Evolutionary conservation across 2,797 vertebrate species (phyloP), one percentile per base, ranked within the genome.

Genomic region (Sebastes alutus): DNA sequence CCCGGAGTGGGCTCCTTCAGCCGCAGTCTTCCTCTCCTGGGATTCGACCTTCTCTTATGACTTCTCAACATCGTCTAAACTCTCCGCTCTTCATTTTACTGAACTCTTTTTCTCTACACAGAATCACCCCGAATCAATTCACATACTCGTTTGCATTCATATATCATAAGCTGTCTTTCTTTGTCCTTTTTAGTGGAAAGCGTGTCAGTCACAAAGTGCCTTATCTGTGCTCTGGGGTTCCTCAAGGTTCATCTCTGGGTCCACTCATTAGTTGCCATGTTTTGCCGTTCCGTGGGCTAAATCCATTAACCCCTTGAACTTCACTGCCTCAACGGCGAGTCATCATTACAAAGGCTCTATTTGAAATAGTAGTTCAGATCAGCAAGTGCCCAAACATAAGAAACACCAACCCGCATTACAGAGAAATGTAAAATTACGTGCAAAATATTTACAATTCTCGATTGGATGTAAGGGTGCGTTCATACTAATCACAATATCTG

Each of bases 21-120:
- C 75, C 64, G 3, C 54, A 79, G 70, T 72, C 72, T 79, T 87
- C 73, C 87, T 87, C 77, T 83, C 61, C 59, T 58, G 66, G 46
- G 67, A 46, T 85, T 85, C 81, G 84, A 90, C 84, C 84, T 75
- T 87, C 72, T 86, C 70, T 71, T 69, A 64, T 72, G 78, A 72
- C 71, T 79, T 75, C 52, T 81, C 76, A 49, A 38, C 72, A 59
- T 75, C 9, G 0, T 66, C 55, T 72, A 46, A 76, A 84, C 70
- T 70, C 55, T 70, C 18, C 10, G 35, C 69, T 58, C 5, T 75
- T 78, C 56, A 32, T 64, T 49, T 84, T 38, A 14, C 22, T 81
- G 27, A 76, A 25, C 35, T 30, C 0, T 6, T n/a, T 30, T 65
- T 23, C 29, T 60, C 10, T 2, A 5, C 6, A 13, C 22, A 56